Evolutionary conservation across 2,113 vertebrate genomes (phyloP), one percentile per base, ranked within the genome.

Genomic region (Lichenostomus cassidix): DNA sequence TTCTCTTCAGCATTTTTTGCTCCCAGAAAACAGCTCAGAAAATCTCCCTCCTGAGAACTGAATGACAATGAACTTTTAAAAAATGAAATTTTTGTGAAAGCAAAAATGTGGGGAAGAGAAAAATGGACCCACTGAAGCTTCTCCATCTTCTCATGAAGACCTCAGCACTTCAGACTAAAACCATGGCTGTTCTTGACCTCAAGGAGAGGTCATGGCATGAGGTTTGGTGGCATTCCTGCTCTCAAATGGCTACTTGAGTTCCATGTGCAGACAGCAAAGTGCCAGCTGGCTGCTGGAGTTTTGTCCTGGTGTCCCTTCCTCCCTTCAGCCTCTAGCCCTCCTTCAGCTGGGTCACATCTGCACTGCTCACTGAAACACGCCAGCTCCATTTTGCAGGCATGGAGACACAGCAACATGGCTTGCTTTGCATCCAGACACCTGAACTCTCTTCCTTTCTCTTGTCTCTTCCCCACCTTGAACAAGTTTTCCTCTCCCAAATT

Each of bases 241-340:
- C 58, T 87, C 78, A 52, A 5, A 39, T 21, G 79, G 49, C 44
- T n/a, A 3, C 41, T 69, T 37, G 50, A 78, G 47, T 37, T 92
- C 67, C 47, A n/a, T 23, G 41, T 91, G 65, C 46, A 64, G 75
- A 19, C 53, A 84, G 18, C 41, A 55, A 85, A 56, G 28, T n/a
- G 19, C 15, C 64, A 70, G 22, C 68, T 77, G 59, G 21, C 64
- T 81, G 28, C 64, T 81, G 27, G 37, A 87, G n/a, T 46, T 49
- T 35, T 2, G 1, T 53, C 53, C n/a, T 1, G 0, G 9, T 16
- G 31, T 71, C 44, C 33, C 29, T 59, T n/a, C 16, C 28, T 69
- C 12, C 2, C 19, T 80, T 44, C 77, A 22, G 13, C 67, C 39
- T 55, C 68, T 77, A 77, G 59, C 58, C 27, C 59, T 69, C 1